Evolutionary conservation across 2,113 vertebrate genomes (phyloP).

Genomic region (Dasyurus viverrinus): DNA sequence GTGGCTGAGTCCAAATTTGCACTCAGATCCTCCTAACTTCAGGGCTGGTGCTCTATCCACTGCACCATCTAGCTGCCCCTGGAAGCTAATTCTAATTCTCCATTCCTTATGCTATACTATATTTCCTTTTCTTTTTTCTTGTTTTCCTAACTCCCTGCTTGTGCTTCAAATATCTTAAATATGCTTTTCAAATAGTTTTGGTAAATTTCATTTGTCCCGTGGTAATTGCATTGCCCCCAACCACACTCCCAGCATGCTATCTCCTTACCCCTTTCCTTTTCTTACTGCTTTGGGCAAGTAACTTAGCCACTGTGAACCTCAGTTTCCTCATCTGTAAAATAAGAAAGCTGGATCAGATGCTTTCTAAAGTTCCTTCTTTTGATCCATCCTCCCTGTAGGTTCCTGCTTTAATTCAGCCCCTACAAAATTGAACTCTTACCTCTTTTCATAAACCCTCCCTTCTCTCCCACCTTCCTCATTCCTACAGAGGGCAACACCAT

Average conservation of each 20-base stretch:
- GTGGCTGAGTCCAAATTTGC: too few relatives aligned
- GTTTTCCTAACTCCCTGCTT: background rate
- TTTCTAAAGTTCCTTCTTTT: background rate
- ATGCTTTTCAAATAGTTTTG: background rate
- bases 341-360: background rate
- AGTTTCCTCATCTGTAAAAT: background rate
- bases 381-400: background rate
- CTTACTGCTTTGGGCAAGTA: background rate
- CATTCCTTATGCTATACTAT: background rate
- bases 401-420: background rate
- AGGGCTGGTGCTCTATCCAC: too few relatives aligned
- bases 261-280: background rate
- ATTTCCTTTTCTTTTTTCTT: background rate
- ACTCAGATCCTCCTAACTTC: too few relatives aligned
- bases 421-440: background rate
- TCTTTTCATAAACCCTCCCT: background rate
- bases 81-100: too few relatives aligned
- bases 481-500: background rate
- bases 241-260: background rate
- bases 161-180: rapidly evolving
- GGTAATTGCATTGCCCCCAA: too few relatives aligned
- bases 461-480: background rate
- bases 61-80: too few relatives aligned
- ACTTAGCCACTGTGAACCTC: background rate
- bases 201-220: background rate